Conservation (phyloP, 2,888 invertebrate species). For the Campoletis raptor region DNA sequence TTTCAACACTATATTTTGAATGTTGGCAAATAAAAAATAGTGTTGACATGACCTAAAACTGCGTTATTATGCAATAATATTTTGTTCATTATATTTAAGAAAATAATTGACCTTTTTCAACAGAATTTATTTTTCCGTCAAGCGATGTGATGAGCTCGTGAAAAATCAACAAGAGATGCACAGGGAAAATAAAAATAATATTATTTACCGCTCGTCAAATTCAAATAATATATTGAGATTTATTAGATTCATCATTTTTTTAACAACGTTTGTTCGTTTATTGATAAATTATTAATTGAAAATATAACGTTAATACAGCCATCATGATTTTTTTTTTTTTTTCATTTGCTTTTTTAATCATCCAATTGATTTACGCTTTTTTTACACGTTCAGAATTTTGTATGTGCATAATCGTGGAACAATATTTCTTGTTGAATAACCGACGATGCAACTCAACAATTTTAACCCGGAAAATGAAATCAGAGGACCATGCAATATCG, state of each 20-base stretch:
- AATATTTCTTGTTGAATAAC: not conserved
- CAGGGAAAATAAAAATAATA: too few species aligned
- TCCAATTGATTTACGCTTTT: not conserved
- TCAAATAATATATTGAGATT: not conserved
- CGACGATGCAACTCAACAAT: not conserved
- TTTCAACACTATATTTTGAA: too few species aligned
- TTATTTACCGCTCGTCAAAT: not conserved
- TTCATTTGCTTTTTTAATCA: not conserved
- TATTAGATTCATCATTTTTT: not conserved
- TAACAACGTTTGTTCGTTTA: not conserved
- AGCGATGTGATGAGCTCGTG: too few species aligned
- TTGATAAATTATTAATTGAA: not conserved
- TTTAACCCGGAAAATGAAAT: not conserved
- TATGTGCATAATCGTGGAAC: not conserved
- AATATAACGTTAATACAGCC: not conserved
- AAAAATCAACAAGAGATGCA: too few species aligned
- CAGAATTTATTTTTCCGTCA: too few species aligned
- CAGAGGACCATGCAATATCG: not conserved
- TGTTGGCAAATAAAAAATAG: too few species aligned
- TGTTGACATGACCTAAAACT: too few species aligned
- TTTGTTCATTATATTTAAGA: too few species aligned
- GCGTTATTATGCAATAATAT: too few species aligned
- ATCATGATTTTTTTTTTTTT: not conserved
- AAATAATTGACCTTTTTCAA: too few species aligned
- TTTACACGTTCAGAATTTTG: not conserved